Evolutionary conservation across 2,113 vertebrate species (phyloP), one percentile per base, ranked within the genome.

Genomic region (Cebus imitator): DNA sequence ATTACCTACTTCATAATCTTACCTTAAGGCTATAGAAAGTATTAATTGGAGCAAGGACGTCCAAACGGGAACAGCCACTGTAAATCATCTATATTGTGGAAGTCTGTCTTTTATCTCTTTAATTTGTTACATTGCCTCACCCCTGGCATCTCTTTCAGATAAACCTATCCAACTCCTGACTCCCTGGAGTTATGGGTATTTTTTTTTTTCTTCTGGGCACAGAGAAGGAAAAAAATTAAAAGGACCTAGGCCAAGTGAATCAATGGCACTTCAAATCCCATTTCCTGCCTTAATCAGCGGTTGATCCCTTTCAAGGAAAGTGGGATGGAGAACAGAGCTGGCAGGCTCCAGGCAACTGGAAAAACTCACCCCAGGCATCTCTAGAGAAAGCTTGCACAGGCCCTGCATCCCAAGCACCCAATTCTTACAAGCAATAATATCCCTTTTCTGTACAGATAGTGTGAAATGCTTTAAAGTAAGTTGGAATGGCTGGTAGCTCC

Each of bases 1-100:
- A 96, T 97, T 98, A 98, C 96, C 97, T 95, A 86, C 97, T 98
- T 97, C 87, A 95, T 98, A 97, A 97, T 98, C 97, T 97, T 98
- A 97, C 96, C 98, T 97, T 93, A 87, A 97, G 97, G 98, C 98
- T 97, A 90, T 96, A 97, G 96, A 95, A 95, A 90, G 92, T 92
- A 97, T 97, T 98, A 98, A 98, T 97, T 97, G 96, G 96, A 95
- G 95, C 58, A 90, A 95, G 94, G 96, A 90, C 73, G 86, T 92
- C 92, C 87, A 97, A 94, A 97, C 6, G 75, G 48, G 80, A 96
- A 80, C 75, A 92, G 66, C 30, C 20, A 81, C 90, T 73, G 0
- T 92, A 97, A 97, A 82, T 92, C 86, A 83, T 85, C 66, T 55
- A 45, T 84, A 90, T 88, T 95, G 90, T 40, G 50, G 76, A 95